These are phyloP conservation scores for Tigriopus japonicus DNA, from an alignment of 1,140 invertebrate genomes.

Conservation along the genomic window DNA sequence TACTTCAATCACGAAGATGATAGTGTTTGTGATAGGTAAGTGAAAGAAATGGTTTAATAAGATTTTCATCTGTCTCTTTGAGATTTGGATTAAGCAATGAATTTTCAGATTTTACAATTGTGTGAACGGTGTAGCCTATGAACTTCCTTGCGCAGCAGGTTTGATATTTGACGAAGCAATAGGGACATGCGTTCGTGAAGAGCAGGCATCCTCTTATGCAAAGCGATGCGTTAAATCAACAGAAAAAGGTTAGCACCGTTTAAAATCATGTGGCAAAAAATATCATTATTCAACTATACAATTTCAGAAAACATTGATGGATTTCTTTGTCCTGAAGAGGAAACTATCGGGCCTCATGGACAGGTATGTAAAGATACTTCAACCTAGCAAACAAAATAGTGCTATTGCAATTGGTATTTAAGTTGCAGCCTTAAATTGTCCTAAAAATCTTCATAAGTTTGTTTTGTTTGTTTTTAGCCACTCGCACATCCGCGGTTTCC, in stretches of 20 bases:
- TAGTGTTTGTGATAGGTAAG: conserved; percentile 42
- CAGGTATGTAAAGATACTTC: neutral
- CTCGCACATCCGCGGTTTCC: conserved; percentile 69
- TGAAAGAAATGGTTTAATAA: neutral
- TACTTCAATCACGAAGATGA: conserved; percentile 56
- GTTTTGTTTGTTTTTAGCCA: conserved; percentile 22
- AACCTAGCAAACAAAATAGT: too few species aligned
- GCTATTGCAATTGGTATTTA: too few species aligned
- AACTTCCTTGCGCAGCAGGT: conserved; percentile 59
- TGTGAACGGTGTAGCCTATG: conserved; percentile 56
- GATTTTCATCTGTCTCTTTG: neutral
- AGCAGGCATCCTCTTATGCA: conserved; percentile 11
- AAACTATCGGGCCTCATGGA: neutral
- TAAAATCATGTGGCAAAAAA: neutral
- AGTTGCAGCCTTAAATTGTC: too few species aligned
- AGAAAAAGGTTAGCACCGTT: neutral
- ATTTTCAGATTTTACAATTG: conserved; percentile 51
- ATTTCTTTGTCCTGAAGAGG: neutral
- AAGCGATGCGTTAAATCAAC: conserved; percentile 6
- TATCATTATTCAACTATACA: neutral
- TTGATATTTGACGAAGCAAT: conserved; percentile 42
- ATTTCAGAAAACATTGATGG: neutral
- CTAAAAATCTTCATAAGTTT: too few species aligned
- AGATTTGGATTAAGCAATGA: neutral
- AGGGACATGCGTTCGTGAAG: conserved; percentile 12